Base-by-base conservation (phyloP, 1,140 invertebrate genomes). In the Tetramorium parvispinum region DNA sequence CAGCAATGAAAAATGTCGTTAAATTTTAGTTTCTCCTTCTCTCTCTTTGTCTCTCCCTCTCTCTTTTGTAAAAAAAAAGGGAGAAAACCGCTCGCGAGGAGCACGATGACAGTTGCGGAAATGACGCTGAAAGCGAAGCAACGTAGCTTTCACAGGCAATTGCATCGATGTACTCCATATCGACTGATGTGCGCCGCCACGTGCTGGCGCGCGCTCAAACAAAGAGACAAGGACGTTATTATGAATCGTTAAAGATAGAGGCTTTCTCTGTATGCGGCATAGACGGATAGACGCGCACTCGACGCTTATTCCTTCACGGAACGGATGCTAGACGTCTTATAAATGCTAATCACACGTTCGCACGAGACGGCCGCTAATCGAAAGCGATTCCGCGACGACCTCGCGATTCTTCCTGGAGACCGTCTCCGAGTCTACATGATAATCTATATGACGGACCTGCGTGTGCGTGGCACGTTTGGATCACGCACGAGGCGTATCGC, bases 161-260 rank as follows among this genome's bases (percentile, higher is more conserved):
- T 79, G 53, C 85, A 90, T 79, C 16, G 78, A 78, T 49, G 78
- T 85, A 49, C 21, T 68, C 51, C 68, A 40, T 87, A 90, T 87
- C 89, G 85, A 89, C 66, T 73, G 57, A 85, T 66, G 13, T 43
- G n/a, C 57, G 46, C 70, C 79, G 71, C 85, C 92, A 91, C 91
- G 92, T 92, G 91, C 83, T 90, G 86, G 87, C 86, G 66, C 81
- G 79, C 85, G 85, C 85, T 91, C 79, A 88, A 92, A 92, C 89
- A 91, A 90, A 92, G 88, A 91, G 86, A 91, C 88, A 92, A 91
- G 90, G 91, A 86, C 85, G 76, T 87, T 81, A 83, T 91, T 91
- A 86, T 82, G 75, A 79, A 78, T 76, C 78, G 63, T 85, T 79
- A 57, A 85, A 81, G 76, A 88, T 46, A 68, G 83, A 75, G 63